Conservation (phyloP, 2,797 vertebrate species). For the Pangasius mekongensis region DNA sequence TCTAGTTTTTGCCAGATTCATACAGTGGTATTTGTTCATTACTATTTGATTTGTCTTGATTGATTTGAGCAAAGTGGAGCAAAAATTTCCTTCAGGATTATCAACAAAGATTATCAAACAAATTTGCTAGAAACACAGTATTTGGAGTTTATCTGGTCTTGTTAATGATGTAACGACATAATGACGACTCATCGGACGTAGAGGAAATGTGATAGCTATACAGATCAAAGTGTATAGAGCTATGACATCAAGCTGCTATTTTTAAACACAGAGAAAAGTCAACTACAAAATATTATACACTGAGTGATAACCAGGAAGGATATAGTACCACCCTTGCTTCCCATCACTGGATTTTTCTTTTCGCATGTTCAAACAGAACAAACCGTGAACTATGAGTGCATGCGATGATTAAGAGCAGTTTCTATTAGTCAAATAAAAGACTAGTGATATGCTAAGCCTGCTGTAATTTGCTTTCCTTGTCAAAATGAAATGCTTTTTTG, state of each 20-base stretch:
- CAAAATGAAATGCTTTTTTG: conserved; percentile 78
- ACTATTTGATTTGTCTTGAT: not conserved
- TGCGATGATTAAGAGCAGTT: conserved; percentile 61
- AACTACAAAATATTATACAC: not conserved
- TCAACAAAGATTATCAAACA: not conserved
- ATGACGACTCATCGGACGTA: conserved; percentile 4
- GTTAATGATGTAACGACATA: conserved; percentile 8
- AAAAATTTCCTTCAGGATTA: not conserved
- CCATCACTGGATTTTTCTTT: conserved; percentile 1
- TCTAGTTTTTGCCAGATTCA: not conserved
- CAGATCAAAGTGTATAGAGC: conserved; percentile 69
- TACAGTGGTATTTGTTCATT: not conserved
- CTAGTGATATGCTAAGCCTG: conserved; percentile 75
- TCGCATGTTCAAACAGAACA: conserved; percentile 7
- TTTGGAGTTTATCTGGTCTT: not conserved
- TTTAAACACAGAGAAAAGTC: conserved; percentile 67
- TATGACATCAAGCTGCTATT: conserved; percentile 72
- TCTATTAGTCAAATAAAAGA: conserved; percentile 82
- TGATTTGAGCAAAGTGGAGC: not conserved
- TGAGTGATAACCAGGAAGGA: conserved; percentile 26
- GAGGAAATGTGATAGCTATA: conserved; percentile 49
- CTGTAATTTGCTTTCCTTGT: conserved; percentile 80
- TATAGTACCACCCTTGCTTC: not conserved
- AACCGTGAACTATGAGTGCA: not conserved
- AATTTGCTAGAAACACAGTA: not conserved